Evolutionary conservation across 2,113 vertebrate species (phyloP).

Genomic region (Microtus richardsoni): DNA sequence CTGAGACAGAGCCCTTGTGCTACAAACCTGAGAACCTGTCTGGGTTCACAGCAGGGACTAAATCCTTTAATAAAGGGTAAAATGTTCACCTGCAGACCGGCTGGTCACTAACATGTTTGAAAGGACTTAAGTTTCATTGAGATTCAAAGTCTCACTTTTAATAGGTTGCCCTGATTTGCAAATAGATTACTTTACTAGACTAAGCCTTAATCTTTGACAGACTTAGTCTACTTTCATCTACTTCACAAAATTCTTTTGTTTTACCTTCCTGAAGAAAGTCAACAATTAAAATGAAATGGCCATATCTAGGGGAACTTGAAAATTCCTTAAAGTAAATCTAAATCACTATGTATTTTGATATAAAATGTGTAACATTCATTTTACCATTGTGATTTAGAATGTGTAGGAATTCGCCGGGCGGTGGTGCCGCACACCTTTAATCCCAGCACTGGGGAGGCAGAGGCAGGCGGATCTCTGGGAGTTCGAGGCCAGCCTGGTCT

Average conservation of each 20-base stretch:
- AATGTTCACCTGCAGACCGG: not conserved
- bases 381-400: not conserved
- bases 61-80: not conserved
- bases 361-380: not conserved
- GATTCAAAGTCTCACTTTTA: not conserved
- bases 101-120: constrained; percentile 5
- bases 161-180: constrained; percentile 9
- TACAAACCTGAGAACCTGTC: not conserved
- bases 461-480: too few relatives aligned
- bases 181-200: not conserved
- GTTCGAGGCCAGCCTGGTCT: too few relatives aligned
- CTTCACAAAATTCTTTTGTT: not conserved
- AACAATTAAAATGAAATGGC: not conserved
- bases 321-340: not conserved
- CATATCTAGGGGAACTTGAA: not conserved
- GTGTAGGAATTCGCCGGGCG: not conserved
- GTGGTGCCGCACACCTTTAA: too few relatives aligned
- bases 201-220: not conserved
- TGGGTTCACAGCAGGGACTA: not conserved
- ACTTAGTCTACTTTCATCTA: not conserved
- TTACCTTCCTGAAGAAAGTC: not conserved
- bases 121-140: constrained; percentile 3
- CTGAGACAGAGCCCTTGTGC: not conserved
- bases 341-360: not conserved
- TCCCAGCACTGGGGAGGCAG: too few relatives aligned